These are phyloP conservation scores for Helicoverpa armigera DNA, from an alignment of 1,140 invertebrate species.

Conservation along the genomic window DNA sequence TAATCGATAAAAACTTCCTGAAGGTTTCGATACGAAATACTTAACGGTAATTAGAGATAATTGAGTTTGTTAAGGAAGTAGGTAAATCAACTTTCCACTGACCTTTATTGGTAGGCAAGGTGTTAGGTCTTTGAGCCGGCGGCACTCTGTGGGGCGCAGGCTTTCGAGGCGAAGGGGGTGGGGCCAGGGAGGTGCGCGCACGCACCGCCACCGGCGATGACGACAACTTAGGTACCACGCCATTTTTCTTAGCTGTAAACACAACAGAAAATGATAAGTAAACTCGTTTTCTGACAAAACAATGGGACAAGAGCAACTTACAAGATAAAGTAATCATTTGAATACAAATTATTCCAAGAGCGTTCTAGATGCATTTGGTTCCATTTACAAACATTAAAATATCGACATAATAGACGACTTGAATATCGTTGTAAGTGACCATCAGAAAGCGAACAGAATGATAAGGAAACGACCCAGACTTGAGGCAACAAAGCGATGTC, in stretches of 20 bases:
- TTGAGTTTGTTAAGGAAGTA: conserved; percentile 11
- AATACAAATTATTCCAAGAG: neutral
- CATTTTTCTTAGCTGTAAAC: conserved; percentile 83
- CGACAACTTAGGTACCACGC: conserved; percentile 80
- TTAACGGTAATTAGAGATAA: conserved; percentile 8
- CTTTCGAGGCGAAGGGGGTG: conserved; percentile 78
- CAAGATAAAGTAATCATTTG: neutral
- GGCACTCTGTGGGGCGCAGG: conserved; percentile 64
- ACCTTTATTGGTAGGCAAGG: conserved; percentile 80
- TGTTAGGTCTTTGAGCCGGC: conserved; percentile 77
- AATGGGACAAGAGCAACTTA: neutral
- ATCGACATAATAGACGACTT: conserved; percentile 9
- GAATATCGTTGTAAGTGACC: conserved; percentile 8
- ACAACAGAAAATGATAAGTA: conserved; percentile 42
- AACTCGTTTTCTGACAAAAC: neutral
- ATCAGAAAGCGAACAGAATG: conserved; percentile 30
- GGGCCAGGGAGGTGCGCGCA: conserved; percentile 71
- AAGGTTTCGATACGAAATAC: conserved; percentile 18
- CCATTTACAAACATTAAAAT: conserved; percentile 22
- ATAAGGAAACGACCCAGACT: conserved; percentile 29
- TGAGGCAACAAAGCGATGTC: conserved; percentile 28
- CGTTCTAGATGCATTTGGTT: neutral
- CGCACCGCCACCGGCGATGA: conserved; percentile 79
- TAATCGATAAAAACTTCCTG: neutral
- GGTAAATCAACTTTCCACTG: conserved; percentile 53